phyloP scores from a whole-genome alignment of 2,113 vertebrate species.

The Circaetus gallicus region DNA sequence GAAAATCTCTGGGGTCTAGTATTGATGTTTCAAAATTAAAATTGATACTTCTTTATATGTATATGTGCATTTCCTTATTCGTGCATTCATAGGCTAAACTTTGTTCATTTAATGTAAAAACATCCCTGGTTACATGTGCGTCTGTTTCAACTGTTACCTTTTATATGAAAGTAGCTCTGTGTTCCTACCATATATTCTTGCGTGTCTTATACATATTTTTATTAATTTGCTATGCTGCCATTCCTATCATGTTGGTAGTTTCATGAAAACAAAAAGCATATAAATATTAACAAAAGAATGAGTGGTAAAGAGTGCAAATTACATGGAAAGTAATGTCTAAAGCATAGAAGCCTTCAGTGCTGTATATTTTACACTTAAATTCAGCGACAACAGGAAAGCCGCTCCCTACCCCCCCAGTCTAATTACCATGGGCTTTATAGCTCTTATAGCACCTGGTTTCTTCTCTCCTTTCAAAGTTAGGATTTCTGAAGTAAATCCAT shows the following conservation, averaged over 20 bases:
- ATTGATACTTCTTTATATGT: not conserved
- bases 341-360: not conserved
- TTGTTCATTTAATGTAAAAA: not conserved
- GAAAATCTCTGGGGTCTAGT: not conserved
- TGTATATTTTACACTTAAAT: not conserved
- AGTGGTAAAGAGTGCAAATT: not conserved
- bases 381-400: not conserved
- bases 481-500: not conserved
- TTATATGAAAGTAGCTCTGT: not conserved
- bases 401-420: not conserved
- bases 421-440: not conserved
- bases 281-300: not conserved
- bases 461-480: not conserved
- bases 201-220: not conserved
- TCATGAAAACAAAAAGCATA: not conserved
- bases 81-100: not conserved
- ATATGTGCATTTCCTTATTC: not conserved
- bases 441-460: constrained; percentile 17
- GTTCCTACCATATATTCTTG: not conserved
- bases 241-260: not conserved
- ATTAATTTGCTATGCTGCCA: not conserved
- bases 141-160: not conserved
- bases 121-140: not conserved
- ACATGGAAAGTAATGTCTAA: not conserved
- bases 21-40: not conserved